phyloP scores from a whole-genome alignment of 2,888 invertebrate species.

The Acanthopleura granulata region DNA sequence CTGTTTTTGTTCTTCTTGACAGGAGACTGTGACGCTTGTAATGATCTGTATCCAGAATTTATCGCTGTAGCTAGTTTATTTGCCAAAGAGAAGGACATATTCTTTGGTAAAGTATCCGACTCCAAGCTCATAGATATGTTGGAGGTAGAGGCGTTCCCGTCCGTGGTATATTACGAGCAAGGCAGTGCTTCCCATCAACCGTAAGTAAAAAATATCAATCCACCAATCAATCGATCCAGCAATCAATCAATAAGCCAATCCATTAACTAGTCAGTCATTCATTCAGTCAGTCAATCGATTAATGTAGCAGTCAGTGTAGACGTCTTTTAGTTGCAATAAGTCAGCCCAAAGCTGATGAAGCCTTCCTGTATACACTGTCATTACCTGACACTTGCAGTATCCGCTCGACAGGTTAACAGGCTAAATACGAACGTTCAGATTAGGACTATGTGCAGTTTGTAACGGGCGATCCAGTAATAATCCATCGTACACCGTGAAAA shows the following conservation, averaged over 20 bases:
- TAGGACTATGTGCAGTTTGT: no score
- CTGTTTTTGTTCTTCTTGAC: neutral
- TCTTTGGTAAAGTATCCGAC: slow-evolving; percentile 42
- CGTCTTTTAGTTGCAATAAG: no score
- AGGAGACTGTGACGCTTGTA: slow-evolving; percentile 38
- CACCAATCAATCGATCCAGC: neutral
- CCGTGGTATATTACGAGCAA: slow-evolving; percentile 35
- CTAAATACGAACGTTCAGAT: no score
- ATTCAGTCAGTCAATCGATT: no score
- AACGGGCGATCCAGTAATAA: no score
- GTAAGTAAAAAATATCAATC: slow-evolving; percentile 18
- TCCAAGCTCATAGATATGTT: slow-evolving; percentile 30
- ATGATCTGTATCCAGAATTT: slow-evolving; percentile 42
- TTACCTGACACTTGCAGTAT: no score
- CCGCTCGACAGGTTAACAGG: no score
- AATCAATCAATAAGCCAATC: no score
- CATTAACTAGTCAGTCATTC: no score
- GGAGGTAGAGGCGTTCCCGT: slow-evolving; percentile 32
- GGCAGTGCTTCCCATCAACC: slow-evolving; percentile 32
- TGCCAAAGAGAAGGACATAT: slow-evolving; percentile 39
- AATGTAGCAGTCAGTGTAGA: neutral
- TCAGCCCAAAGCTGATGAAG: no score
- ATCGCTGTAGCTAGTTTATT: slow-evolving; percentile 43
- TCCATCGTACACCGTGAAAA: no score
- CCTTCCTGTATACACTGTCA: no score